These are phyloP conservation scores for Leucophenga maculata DNA, from an alignment of 2,888 invertebrate species.

Conservation along the genomic window DNA sequence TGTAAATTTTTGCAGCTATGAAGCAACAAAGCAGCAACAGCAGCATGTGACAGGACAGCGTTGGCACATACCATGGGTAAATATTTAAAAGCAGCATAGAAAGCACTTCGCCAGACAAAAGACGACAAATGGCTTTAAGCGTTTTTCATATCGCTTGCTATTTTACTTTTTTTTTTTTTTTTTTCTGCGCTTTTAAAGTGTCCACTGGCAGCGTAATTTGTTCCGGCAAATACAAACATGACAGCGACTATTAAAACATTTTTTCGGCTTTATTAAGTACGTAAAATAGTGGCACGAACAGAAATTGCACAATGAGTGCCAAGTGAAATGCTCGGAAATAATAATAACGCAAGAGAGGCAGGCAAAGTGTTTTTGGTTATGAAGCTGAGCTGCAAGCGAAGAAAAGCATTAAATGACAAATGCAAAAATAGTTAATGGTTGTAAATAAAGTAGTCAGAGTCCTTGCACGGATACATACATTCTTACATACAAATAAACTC, in stretches of 20 bases:
- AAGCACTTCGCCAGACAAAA: not conserved
- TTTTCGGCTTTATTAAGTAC: conserved; percentile 23
- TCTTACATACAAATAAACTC: too few species aligned
- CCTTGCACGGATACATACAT: not conserved
- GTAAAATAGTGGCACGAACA: not conserved
- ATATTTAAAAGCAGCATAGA: too few species aligned
- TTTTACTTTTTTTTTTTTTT: not conserved
- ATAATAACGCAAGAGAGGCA: not conserved
- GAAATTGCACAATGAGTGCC: conserved; percentile 6
- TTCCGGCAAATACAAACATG: conserved; percentile 23
- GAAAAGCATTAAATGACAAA: conserved; percentile 16
- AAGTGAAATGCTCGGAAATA: too few species aligned
- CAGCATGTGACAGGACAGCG: conserved; percentile 20
- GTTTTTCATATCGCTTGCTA: not conserved
- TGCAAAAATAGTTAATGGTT: conserved; percentile 1
- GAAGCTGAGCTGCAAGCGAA: not conserved
- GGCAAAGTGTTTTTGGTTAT: not conserved
- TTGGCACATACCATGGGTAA: not conserved
- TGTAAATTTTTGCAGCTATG: conserved; percentile 51
- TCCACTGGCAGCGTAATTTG: conserved; percentile 10
- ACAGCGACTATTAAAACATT: conserved; percentile 24
- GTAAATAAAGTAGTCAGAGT: not conserved
- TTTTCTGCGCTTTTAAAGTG: not conserved
- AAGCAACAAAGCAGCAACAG: not conserved
- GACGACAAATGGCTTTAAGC: not conserved